Evolutionary conservation across 2,888 invertebrate genomes (phyloP).

Genomic region (Halocaridina rubra): DNA sequence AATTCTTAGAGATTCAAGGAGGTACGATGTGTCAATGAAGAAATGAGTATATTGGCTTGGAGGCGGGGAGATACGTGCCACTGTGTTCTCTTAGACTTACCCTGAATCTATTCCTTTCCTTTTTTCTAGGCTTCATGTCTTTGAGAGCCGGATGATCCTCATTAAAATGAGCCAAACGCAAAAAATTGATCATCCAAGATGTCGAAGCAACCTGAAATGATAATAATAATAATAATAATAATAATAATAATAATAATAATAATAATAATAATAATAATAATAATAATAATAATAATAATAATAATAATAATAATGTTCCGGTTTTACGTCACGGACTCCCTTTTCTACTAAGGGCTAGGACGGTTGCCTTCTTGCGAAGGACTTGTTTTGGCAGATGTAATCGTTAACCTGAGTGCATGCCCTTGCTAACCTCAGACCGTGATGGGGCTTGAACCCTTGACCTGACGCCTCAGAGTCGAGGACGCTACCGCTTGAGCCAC

Average conservation of each 20-base stretch:
- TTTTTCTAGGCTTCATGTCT: background rate
- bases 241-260: background rate
- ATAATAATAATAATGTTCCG: background rate
- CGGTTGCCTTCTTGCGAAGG: too few species aligned
- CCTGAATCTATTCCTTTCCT: background rate
- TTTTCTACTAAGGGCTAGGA: too few species aligned
- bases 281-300: background rate
- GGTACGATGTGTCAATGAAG: too few species aligned
- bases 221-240: background rate
- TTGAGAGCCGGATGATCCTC: constrained; percentile 24
- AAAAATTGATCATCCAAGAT: constrained; percentile 41
- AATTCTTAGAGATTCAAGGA: too few species aligned
- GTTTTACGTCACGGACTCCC: too few species aligned
- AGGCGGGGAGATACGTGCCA: background rate
- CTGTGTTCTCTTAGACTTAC: background rate
- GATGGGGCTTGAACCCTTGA: too few species aligned
- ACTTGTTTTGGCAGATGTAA: too few species aligned
- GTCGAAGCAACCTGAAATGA: constrained; percentile 35
- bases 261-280: background rate
- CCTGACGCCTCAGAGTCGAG: too few species aligned
- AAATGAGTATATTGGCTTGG: too few species aligned
- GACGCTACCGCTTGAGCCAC: too few species aligned
- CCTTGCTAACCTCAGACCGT: too few species aligned
- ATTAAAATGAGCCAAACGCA: constrained; percentile 33
- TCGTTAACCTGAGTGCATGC: too few species aligned